Evolutionary conservation across 2,888 invertebrate genomes (phyloP), one percentile per base, ranked within the genome.

Genomic region (Andrena trimmerana): DNA sequence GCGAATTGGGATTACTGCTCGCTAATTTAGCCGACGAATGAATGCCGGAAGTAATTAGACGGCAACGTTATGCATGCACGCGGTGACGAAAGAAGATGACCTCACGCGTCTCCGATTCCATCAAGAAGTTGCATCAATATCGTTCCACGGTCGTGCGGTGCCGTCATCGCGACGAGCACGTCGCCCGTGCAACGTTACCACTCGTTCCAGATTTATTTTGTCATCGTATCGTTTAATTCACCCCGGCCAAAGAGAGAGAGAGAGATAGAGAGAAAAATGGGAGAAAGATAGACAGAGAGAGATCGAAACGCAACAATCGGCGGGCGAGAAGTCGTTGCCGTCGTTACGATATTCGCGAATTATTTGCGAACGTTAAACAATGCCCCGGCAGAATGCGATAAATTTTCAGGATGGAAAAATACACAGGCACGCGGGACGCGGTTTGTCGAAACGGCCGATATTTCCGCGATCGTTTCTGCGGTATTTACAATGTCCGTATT

Each of bases 41-140:
- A 82, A 80, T 69, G 72, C 76, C 88, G 88, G 85, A 88, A 88
- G 68, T 75, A 88, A 85, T 88, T 87, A 84, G 75, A 59, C 57
- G 66, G 81, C 87, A 78, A 87, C 86, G 70, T 83, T 77, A 88
- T 72, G 63, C 36, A 78, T 63, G 74, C 69, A 76, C 82, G 80
- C 77, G 75, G 81, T 57, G 81, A 85, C 73, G 78, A 82, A 82
- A 83, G 74, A 76, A 78, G 88, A 81, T 88, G 88, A 88, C 78
- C 84, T 88, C 88, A 88, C 60, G 80, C 70, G 31, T 71, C 81
- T 77, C 68, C 76, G 82, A 87, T 84, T 77, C 69, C 75, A 78
- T 79, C 73, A 78, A 79, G 71, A 65, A 76, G 68, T 79, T 70
- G 36, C 81, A 54, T 63, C 77, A 81, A 83, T 79, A 80, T 70